A percentile compares a stretch with the other conserved stretches of the same genome.
phyloP scores from a whole-genome alignment of 2,888 invertebrate genomes.

The Drosophila rubida region DNA sequence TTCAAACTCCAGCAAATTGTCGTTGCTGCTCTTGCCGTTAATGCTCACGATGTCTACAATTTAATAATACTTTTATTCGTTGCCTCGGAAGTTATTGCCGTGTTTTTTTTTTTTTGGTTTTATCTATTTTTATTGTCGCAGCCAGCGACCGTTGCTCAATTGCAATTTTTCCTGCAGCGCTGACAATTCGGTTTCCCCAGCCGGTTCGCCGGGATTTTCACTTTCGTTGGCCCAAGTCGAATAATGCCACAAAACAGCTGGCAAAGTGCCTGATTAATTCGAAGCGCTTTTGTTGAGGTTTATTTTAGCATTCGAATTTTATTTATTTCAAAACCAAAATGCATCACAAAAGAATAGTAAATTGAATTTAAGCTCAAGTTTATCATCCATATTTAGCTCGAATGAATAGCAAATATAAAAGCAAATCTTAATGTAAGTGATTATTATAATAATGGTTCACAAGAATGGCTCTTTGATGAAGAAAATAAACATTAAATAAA shows the following conservation, averaged over 20 bases:
- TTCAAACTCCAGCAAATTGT: constrained; percentile 31
- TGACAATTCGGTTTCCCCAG: constrained; percentile 53
- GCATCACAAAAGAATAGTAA: background rate
- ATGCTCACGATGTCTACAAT: constrained; percentile 59
- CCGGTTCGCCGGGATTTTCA: constrained; percentile 68
- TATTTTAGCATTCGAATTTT: background rate
- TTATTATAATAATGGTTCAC: no score
- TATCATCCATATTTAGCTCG: background rate
- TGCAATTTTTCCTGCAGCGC: constrained; percentile 55
- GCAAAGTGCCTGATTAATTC: constrained; percentile 27
- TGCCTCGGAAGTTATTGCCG: constrained; percentile 66
- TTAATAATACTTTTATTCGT: constrained; percentile 53
- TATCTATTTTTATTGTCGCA: constrained; percentile 32
- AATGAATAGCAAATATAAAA: background rate
- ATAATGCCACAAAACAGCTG: constrained; percentile 44
- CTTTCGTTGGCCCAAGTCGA: constrained; percentile 54
- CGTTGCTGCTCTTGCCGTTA: constrained; percentile 5
- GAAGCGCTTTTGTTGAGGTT: background rate
- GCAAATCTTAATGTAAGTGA: no score
- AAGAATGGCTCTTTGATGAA: no score
- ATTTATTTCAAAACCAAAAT: background rate
- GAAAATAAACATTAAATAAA: no score
- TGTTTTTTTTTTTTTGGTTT: constrained; percentile 13
- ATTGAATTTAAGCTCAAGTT: background rate
- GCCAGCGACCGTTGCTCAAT: constrained; percentile 47